Evolutionary conservation across 2,113 vertebrate species (phyloP), one percentile per base, ranked within the genome.

Genomic region (Podarcis raffonei): DNA sequence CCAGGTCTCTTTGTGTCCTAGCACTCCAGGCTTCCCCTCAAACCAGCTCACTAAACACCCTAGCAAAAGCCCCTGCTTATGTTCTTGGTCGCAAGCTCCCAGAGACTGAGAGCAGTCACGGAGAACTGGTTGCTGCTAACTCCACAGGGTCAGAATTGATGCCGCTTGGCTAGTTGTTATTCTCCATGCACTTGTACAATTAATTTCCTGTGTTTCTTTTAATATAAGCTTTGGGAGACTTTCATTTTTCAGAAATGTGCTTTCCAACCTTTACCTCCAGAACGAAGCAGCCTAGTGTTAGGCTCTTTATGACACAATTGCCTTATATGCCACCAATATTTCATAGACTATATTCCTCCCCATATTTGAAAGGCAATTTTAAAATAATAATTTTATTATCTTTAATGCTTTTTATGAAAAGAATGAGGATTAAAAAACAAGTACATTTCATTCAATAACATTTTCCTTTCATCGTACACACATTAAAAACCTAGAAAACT

Each of bases 361-460:
- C 35, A 16, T 23, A 48, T 65, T n/a, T 32, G 6, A 12, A 42
- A 59, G 23, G 62, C 18, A 53, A 37, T 35, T 2, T 15, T 48
- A n/a, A 81, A 71, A 65, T 25, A 75, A 6, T 71, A 30, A 71
- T 59, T 62, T 85, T 16, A 74, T n/a, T n/a, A 57, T 75, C 74
- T 76, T 76, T 62, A 88, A 9, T 82, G 48, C 66, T 88, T 66
- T 25, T 68, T 68, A 75, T 42, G 2, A 83, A 88, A 88, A 76
- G 35, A 66, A 66, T 27, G 59, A 39, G 76, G 39, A 66, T 75
- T 42, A 83, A 15, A 62, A 53, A 74, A 83, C 66, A 4, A 83
- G 57, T 39, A 18, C 4, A 48, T 53, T 66, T 42, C 8, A 37
- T 32, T 76, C 25, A 62, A 16, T 27, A 65, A 23, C 13, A 74